These are phyloP conservation scores for Cristatella mucedo DNA, from an alignment of 2,888 invertebrate genomes.

Conservation along the genomic window DNA sequence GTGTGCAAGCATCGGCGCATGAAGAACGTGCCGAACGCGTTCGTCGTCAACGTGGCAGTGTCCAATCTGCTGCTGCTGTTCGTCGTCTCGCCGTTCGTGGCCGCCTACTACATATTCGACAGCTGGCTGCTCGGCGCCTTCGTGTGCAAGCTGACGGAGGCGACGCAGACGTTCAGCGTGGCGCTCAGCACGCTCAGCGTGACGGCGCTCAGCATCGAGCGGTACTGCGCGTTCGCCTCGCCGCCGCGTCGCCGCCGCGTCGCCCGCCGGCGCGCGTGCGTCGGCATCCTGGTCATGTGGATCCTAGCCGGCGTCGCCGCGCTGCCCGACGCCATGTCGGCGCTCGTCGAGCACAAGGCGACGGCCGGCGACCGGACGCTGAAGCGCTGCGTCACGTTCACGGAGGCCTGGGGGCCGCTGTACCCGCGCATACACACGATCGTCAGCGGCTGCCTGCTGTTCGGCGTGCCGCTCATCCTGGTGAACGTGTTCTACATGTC, in stretches of 20 bases:
- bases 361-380: not conserved
- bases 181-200: conserved; percentile 5
- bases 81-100: conserved; percentile 1
- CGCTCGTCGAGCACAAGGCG: not conserved
- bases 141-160: not conserved
- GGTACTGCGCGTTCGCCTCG: conserved; percentile 6
- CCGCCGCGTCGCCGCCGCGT: conserved; percentile 1
- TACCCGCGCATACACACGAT: conserved; percentile 1
- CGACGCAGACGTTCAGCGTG: not conserved
- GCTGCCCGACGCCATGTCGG: conserved; percentile 3
- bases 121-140: conserved; percentile 4
- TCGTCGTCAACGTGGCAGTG: conserved; percentile 3
- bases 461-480: not conserved
- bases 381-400: not conserved
- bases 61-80: conserved; percentile 2
- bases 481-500: conserved; percentile 4
- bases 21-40: conserved; percentile 1
- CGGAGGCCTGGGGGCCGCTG: not conserved
- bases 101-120: conserved; percentile 1
- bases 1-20: conserved; percentile 4
- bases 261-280: conserved; percentile 2
- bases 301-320: not conserved
- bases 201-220: conserved; percentile 3
- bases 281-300: conserved; percentile 5
- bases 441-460: not conserved